These are phyloP conservation scores for Arvicanthis niloticus DNA, from an alignment of 2,113 vertebrate species.

Conservation along the genomic window DNA sequence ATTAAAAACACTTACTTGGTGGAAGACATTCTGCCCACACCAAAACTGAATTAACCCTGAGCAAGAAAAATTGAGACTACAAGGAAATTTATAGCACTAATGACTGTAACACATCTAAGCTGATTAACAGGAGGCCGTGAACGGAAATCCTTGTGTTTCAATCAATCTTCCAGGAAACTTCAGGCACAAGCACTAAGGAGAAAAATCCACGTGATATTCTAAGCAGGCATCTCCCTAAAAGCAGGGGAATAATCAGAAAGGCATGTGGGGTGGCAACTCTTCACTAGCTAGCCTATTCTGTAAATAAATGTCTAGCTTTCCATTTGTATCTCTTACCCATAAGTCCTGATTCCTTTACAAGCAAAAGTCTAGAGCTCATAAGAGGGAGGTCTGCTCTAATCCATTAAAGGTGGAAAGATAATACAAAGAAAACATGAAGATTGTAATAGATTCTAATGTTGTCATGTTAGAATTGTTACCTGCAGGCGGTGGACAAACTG, in stretches of 20 bases:
- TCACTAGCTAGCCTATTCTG: neutral
- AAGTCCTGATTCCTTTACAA: neutral
- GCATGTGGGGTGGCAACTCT: neutral
- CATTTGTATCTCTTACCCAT: neutral
- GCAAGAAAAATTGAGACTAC: conserved; percentile 24
- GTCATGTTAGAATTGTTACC: neutral
- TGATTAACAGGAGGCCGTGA: conserved; percentile 41
- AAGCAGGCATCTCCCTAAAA: conserved; percentile 43
- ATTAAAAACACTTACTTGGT: conserved; percentile 44
- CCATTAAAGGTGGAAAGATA: neutral
- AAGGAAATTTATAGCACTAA: conserved; percentile 49
- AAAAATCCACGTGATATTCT: conserved; percentile 9
- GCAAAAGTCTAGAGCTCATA: neutral
- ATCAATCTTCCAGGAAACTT: conserved; percentile 55
- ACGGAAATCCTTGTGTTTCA: conserved; percentile 46
- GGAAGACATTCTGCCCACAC: neutral
- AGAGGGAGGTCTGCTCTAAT: neutral
- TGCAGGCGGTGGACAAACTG: neutral
- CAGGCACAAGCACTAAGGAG: neutral
- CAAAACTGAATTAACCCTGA: conserved; percentile 32
- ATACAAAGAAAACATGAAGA: too few species aligned
- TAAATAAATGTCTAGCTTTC: conserved; percentile 34
- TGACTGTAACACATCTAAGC: conserved; percentile 68
- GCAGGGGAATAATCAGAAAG: neutral
- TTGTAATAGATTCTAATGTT: neutral